phyloP scores from a whole-genome alignment of 2,797 vertebrate genomes.

The Anisognathus igniventris region DNA sequence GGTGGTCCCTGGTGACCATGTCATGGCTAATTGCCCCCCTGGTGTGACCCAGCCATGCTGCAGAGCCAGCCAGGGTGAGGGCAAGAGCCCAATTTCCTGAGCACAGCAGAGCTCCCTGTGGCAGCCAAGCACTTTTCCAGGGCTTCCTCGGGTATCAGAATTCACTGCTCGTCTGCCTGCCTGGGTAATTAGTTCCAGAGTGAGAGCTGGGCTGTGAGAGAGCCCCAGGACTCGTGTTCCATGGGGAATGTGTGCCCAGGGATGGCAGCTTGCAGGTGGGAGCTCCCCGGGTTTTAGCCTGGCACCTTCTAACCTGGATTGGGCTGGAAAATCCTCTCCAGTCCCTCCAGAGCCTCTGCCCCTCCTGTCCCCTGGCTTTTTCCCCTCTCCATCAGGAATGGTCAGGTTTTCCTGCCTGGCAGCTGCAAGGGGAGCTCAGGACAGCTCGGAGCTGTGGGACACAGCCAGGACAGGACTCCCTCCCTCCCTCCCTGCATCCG shows the following conservation, averaged over 20 bases:
- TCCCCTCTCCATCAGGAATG: fast-evolving
- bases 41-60: not conserved
- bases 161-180: not conserved
- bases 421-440: not conserved
- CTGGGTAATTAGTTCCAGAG: slow-evolving; percentile 31
- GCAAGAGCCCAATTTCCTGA: slow-evolving; percentile 51
- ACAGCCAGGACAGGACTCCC: fast-evolving
- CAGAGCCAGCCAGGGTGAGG: not conserved
- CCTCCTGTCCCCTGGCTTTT: not conserved
- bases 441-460: not conserved
- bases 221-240: fast-evolving
- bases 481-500: not conserved
- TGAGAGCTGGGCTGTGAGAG: not conserved
- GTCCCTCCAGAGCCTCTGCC: not conserved
- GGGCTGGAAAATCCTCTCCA: not conserved
- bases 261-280: not conserved
- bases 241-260: fast-evolving
- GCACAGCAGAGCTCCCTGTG: not conserved
- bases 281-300: not conserved
- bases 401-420: not conserved
- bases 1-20: not conserved
- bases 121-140: not conserved
- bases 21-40: not conserved
- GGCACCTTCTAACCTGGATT: fast-evolving
- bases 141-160: not conserved